These are phyloP conservation scores for Athalia rosae DNA, from an alignment of 2,888 invertebrate genomes.

Conservation along the genomic window DNA sequence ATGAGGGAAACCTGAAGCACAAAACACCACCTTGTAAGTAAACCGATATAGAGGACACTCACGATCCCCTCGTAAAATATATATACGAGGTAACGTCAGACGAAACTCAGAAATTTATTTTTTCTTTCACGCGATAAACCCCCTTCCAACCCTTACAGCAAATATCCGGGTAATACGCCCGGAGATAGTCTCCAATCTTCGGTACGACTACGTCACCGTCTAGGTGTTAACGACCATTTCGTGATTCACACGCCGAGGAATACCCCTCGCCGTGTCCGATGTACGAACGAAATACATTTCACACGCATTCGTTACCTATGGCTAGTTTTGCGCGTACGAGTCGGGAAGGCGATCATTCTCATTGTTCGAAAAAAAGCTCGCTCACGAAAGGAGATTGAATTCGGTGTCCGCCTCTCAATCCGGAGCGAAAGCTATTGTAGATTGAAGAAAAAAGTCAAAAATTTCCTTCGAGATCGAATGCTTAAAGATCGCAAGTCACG, in stretches of 20 bases:
- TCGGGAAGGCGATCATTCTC: no score
- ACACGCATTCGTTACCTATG: no score
- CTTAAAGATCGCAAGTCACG: no score
- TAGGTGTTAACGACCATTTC: conserved; percentile 33
- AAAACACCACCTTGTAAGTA: conserved; percentile 56
- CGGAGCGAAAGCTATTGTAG: no score
- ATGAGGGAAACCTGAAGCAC: conserved; percentile 47
- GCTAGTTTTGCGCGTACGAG: no score
- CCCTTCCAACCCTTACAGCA: conserved; percentile 34
- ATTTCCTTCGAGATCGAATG: no score
- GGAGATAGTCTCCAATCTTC: conserved; percentile 34
- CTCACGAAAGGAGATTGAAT: no score
- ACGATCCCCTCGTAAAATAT: conserved; percentile 68
- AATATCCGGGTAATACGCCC: conserved; percentile 26
- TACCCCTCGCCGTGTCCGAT: neutral
- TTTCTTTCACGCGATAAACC: conserved; percentile 54
- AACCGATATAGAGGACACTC: conserved; percentile 65
- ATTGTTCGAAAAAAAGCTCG: no score
- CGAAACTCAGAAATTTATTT: conserved; percentile 45
- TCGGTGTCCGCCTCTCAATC: no score
- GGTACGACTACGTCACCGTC: conserved; percentile 31
- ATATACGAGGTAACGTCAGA: conserved; percentile 56
- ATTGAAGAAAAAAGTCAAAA: no score
- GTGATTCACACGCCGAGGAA: conserved; percentile 27
- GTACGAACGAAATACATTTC: neutral